Evolutionary conservation across 1,140 invertebrate genomes (phyloP).

Genomic region (Pachyrhynchus sulphureomaculatus): DNA sequence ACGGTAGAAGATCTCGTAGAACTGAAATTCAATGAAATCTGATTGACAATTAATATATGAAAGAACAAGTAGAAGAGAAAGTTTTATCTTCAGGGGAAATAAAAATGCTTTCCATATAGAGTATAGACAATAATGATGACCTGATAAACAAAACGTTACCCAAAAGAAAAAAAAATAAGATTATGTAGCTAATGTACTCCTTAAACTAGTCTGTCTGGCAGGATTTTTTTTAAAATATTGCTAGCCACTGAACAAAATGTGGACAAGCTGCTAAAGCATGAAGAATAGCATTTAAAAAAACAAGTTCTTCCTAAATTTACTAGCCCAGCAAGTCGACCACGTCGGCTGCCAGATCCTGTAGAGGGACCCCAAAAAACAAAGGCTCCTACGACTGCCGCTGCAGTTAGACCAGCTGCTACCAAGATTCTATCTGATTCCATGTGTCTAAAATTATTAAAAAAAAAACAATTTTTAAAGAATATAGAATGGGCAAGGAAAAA

Average conservation of each 20-base stretch:
- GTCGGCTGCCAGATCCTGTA: conserved; percentile 57
- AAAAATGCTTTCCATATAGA: no score
- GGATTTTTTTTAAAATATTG: conserved; percentile 61
- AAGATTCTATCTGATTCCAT: conserved; percentile 70
- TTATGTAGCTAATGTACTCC: conserved; percentile 43
- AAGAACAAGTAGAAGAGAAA: no score
- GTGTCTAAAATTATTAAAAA: no score
- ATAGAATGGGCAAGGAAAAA: no score
- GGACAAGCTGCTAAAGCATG: conserved; percentile 82
- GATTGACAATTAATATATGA: no score
- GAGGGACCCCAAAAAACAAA: conserved; percentile 79
- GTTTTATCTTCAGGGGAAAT: no score
- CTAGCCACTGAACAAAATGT: conserved; percentile 79
- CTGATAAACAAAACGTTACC: no score
- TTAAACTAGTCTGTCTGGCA: conserved; percentile 46
- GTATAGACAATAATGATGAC: no score
- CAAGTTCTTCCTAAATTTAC: conserved; percentile 85
- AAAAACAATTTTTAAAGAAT: no score
- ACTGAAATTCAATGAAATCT: no score
- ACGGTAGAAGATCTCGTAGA: no score
- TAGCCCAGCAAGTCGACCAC: conserved; percentile 74
- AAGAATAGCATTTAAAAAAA: conserved; percentile 81
- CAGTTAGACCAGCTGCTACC: conserved; percentile 71
- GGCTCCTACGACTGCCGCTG: conserved; percentile 72
- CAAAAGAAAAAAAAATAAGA: neutral